phyloP scores from a whole-genome alignment of 2,888 invertebrate genomes.

The Trypoxylon attenuatum region DNA sequence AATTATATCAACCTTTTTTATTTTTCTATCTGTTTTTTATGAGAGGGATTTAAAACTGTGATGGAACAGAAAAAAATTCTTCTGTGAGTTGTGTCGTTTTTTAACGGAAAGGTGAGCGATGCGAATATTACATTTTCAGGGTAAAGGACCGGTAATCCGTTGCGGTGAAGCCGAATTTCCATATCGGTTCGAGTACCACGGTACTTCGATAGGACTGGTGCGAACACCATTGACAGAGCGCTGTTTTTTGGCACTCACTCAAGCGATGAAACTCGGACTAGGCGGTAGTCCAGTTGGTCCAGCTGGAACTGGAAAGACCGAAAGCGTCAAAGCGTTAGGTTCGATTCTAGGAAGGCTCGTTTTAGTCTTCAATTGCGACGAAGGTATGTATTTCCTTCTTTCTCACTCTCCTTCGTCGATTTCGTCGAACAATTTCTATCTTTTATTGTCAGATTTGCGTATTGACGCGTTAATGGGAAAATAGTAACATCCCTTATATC shows the following conservation, averaged over 20 bases:
- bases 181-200: slow-evolving; percentile 98
- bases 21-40: too few relatives aligned
- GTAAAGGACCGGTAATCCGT: slow-evolving; percentile 82
- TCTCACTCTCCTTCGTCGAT: too few relatives aligned
- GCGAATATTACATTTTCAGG: slow-evolving; percentile 41
- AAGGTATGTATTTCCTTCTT: slow-evolving; percentile 78
- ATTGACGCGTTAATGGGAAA: too few relatives aligned
- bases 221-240: slow-evolving; percentile 97
- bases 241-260: slow-evolving; percentile 97
- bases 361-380: slow-evolving; percentile 98
- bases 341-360: slow-evolving; percentile 93
- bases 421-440: too few relatives aligned
- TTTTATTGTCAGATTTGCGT: too few relatives aligned
- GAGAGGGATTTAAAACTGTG: too few relatives aligned
- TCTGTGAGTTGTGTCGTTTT: too few relatives aligned
- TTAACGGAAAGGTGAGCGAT: too few relatives aligned
- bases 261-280: slow-evolving; percentile 95
- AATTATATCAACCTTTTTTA: too few relatives aligned
- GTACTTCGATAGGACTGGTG: slow-evolving; percentile 96
- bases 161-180: slow-evolving; percentile 97
- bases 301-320: slow-evolving; percentile 99
- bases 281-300: slow-evolving; percentile 99
- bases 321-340: slow-evolving; percentile 97
- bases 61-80: too few relatives aligned
- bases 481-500: too few relatives aligned